Evolutionary conservation across 2,797 vertebrate species (phyloP).

Genomic region (Rhinophrynus dorsalis): DNA sequence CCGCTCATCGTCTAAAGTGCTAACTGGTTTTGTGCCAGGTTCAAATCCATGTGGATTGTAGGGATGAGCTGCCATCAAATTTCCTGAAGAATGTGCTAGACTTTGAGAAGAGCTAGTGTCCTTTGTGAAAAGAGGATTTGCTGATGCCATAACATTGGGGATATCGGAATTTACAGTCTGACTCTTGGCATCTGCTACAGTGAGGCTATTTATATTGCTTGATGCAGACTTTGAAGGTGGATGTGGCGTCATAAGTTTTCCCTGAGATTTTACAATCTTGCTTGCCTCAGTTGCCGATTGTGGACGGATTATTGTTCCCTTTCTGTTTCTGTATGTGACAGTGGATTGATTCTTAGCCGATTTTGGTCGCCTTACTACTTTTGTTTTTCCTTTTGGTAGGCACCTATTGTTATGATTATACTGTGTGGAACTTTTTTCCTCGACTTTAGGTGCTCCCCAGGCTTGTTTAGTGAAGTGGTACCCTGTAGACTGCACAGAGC

Average conservation of each 20-base stretch:
- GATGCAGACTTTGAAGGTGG: constrained; percentile 68
- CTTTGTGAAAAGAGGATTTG: constrained; percentile 54
- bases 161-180: constrained; percentile 1
- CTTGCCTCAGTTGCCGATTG: constrained; percentile 70
- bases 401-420: constrained; percentile 49
- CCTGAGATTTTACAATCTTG: constrained; percentile 67
- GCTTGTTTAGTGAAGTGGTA: constrained; percentile 75
- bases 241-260: constrained; percentile 71
- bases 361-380: constrained; percentile 61
- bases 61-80: constrained; percentile 54
- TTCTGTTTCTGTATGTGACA: constrained; percentile 64
- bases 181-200: constrained; percentile 41
- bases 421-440: constrained; percentile 60
- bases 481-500: constrained; percentile 58
- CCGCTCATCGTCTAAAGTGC: constrained; percentile 47
- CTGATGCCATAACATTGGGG: constrained; percentile 27
- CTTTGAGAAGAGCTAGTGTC: constrained; percentile 48
- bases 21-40: constrained; percentile 55
- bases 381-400: constrained; percentile 57
- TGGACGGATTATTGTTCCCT: constrained; percentile 66
- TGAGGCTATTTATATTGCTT: constrained; percentile 52
- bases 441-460: constrained; percentile 74
- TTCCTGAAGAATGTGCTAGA: constrained; percentile 48
- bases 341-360: constrained; percentile 57
- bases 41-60: constrained; percentile 54